Evolutionary conservation across 2,797 vertebrate genomes (phyloP).

Genomic region (Loris lydekkerianus): DNA sequence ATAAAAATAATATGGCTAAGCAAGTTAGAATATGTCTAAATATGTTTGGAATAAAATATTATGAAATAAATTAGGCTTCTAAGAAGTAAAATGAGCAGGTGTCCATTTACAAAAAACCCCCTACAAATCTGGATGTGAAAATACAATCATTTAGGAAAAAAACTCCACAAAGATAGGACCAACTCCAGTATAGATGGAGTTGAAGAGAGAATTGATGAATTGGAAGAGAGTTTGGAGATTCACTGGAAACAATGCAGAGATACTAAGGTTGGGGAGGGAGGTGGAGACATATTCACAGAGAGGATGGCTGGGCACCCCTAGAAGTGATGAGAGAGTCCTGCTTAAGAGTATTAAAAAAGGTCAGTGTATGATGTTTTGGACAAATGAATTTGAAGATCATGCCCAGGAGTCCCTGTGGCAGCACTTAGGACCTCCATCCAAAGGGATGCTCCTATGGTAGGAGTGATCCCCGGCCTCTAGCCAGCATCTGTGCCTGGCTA

Average conservation of each 20-base stretch:
- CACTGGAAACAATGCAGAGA: rapidly evolving
- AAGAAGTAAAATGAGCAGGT: background rate
- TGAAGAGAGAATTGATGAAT: background rate
- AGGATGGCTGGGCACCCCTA: background rate
- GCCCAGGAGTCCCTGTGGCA: background rate
- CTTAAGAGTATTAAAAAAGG: background rate
- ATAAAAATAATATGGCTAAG: background rate
- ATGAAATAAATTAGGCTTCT: background rate
- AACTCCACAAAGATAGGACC: background rate
- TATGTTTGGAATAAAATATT: background rate
- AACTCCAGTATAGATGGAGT: background rate
- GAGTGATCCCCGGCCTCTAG: background rate
- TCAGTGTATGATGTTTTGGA: background rate
- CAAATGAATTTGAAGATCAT: background rate
- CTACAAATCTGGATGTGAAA: background rate
- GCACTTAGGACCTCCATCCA: too few relatives aligned
- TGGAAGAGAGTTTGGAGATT: background rate
- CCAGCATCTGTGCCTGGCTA: background rate
- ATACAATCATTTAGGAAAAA: background rate
- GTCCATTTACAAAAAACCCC: slow-evolving; percentile 31
- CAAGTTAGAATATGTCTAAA: background rate
- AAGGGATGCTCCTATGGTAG: too few relatives aligned
- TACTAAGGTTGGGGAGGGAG: background rate
- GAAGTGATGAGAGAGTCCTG: background rate
- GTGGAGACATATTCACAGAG: background rate